These are phyloP conservation scores for Dolichallabes microphthalmus DNA, from an alignment of 2,113 vertebrate genomes.

Conservation along the genomic window DNA sequence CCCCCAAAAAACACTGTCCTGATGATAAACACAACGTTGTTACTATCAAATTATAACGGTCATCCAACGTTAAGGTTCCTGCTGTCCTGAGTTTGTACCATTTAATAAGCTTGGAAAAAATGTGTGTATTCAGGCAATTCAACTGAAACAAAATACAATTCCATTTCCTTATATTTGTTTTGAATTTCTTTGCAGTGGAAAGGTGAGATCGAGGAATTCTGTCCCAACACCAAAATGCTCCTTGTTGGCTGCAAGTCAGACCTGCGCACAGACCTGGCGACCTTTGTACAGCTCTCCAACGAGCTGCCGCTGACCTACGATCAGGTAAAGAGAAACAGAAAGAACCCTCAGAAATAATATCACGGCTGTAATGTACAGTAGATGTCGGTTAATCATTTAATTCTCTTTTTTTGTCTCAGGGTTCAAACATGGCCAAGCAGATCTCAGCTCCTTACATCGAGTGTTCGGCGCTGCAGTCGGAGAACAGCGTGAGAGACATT, in stretches of 20 bases:
- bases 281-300: conserved; percentile 82
- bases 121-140: neutral
- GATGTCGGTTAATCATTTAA: neutral
- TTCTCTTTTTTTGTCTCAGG: conserved; percentile 65
- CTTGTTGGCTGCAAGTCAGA: conserved; percentile 91
- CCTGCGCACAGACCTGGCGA: conserved; percentile 85
- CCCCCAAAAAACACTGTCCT: too few relatives aligned
- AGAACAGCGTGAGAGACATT: conserved; percentile 92
- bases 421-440: conserved; percentile 87
- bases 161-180: neutral
- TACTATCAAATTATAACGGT: too few relatives aligned
- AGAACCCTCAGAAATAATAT: neutral
- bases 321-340: conserved; percentile 71
- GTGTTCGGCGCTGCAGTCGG: conserved; percentile 87
- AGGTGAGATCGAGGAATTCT: conserved; percentile 89
- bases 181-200: conserved; percentile 78
- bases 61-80: too few relatives aligned
- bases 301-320: conserved; percentile 87
- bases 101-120: neutral
- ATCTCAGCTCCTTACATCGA: conserved; percentile 89
- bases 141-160: neutral
- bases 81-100: neutral
- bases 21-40: too few relatives aligned
- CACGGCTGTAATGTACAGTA: too few relatives aligned
- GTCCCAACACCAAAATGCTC: conserved; percentile 89